Percentiles rank a stretch among this genome's conserved stretches.
Conservation (phyloP, 2,113 vertebrate genomes). For the Chitala chitala region DNA sequence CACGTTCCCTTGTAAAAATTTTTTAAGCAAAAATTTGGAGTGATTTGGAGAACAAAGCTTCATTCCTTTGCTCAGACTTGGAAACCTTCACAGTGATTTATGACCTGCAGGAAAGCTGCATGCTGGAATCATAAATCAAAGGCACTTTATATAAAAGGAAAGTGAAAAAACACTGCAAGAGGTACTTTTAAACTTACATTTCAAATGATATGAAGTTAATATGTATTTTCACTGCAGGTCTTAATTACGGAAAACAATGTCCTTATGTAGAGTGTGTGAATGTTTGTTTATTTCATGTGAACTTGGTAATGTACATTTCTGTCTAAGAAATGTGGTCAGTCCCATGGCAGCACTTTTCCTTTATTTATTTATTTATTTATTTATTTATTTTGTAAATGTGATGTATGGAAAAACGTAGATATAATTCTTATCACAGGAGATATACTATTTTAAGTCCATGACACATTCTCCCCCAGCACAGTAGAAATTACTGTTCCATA, state of each 20-base stretch:
- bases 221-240: conserved; percentile 57
- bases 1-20: conserved; percentile 50
- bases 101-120: conserved; percentile 54
- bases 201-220: conserved; percentile 53
- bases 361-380: no score
- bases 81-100: conserved; percentile 58
- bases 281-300: conserved; percentile 52
- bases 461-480: conserved; percentile 37
- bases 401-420: conserved; percentile 40
- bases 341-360: conserved; percentile 24
- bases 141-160: conserved; percentile 59
- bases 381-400: conserved; percentile 40
- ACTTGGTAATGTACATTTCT: conserved; percentile 34
- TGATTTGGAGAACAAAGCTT: conserved; percentile 40
- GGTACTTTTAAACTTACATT: conserved; percentile 57
- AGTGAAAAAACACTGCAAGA: conserved; percentile 52
- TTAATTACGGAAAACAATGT: conserved; percentile 51
- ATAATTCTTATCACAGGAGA: conserved; percentile 50
- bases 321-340: conserved; percentile 36
- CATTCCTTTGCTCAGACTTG: conserved; percentile 32
- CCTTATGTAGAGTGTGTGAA: conserved; percentile 31
- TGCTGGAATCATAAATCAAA: conserved; percentile 59
- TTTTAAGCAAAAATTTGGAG: conserved; percentile 44
- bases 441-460: conserved; percentile 38
- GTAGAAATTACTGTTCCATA: conserved; percentile 18